Conservation (phyloP, 2,888 invertebrate genomes). For the Suillia variegata region DNA sequence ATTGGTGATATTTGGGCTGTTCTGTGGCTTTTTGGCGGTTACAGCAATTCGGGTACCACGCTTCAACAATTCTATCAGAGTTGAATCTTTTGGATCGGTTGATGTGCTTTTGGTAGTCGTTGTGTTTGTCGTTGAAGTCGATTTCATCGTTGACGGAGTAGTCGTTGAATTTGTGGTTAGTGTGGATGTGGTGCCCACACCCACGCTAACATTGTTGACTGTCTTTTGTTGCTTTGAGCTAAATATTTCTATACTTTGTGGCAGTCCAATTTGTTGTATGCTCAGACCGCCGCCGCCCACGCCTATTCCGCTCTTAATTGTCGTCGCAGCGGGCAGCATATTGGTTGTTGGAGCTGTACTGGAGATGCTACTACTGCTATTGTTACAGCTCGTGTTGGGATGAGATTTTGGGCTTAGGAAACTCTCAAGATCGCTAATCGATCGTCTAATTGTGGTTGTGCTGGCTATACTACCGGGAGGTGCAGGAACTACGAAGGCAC, state of each 20-base stretch:
- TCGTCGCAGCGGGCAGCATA: conserved; percentile 47
- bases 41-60: conserved; percentile 73
- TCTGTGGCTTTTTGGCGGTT: conserved; percentile 66
- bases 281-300: conserved; percentile 43
- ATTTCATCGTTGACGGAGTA: conserved; percentile 38
- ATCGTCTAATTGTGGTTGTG: conserved; percentile 51
- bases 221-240: conserved; percentile 50
- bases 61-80: conserved; percentile 78
- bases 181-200: conserved; percentile 47
- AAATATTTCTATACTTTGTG: conserved; percentile 53
- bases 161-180: conserved; percentile 46
- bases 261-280: conserved; percentile 52
- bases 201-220: conserved; percentile 45
- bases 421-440: conserved; percentile 57
- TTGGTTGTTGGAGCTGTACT: conserved; percentile 43
- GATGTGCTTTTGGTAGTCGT: conserved; percentile 58
- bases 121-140: conserved; percentile 34
- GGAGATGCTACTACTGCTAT: conserved; percentile 34
- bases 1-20: conserved; percentile 46
- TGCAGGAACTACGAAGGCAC: conserved; percentile 61
- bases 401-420: conserved; percentile 39
- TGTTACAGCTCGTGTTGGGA: neutral
- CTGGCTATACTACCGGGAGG: conserved; percentile 51
- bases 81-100: conserved; percentile 70
- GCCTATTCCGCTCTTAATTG: conserved; percentile 45